A percentile compares a stretch with the other conserved stretches of the same genome.
These are phyloP conservation scores for Phylloscopus whistleri DNA, from an alignment of 2,113 vertebrate species.

Conservation along the genomic window DNA sequence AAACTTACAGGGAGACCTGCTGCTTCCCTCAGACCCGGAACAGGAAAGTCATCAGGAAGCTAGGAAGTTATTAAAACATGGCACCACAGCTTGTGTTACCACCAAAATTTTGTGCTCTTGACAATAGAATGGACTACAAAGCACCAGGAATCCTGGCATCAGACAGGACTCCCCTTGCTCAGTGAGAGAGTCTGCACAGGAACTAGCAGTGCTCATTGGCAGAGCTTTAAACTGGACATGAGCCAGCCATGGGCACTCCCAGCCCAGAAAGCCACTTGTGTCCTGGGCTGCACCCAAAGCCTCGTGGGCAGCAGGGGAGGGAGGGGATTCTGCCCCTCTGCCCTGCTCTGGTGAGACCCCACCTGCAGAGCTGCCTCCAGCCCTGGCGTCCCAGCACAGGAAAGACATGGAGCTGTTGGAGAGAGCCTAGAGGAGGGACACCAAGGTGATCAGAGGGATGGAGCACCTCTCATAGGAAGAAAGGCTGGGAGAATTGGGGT, in stretches of 20 bases:
- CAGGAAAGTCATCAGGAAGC: background rate
- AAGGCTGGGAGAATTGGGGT: fast-evolving
- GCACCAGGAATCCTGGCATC: background rate
- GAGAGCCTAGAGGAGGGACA: background rate
- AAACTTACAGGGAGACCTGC: background rate
- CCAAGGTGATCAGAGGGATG: too few species aligned
- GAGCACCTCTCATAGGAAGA: too few species aligned
- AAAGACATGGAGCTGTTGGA: background rate
- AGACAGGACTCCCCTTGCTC: too few species aligned
- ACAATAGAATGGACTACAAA: background rate
- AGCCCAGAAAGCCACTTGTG: background rate
- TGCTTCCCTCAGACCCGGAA: background rate
- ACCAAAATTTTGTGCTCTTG: background rate
- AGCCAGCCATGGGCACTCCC: too few species aligned
- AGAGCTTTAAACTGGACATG: background rate
- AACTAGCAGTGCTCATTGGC: background rate
- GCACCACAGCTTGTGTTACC: background rate
- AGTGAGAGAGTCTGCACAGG: background rate
- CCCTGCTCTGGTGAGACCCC: background rate
- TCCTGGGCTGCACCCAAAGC: background rate
- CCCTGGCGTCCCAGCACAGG: background rate
- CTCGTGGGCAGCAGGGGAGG: background rate
- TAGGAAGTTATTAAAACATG: too few species aligned
- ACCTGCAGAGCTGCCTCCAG: background rate
- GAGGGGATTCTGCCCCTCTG: background rate